Conservation (phyloP, 2,888 invertebrate species). For the Acronicta psi region DNA sequence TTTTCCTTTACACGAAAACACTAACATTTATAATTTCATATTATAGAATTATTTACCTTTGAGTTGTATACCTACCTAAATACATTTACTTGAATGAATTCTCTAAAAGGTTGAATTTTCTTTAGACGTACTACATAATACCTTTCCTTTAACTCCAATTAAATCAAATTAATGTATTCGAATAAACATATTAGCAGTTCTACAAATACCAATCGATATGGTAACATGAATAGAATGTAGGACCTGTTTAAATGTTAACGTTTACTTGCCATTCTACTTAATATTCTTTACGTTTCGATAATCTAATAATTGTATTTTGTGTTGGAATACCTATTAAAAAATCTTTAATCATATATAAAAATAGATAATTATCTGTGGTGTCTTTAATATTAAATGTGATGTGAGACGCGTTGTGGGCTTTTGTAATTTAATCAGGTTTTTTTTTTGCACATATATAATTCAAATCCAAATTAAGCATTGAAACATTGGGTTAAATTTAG, state of each 20-base stretch:
- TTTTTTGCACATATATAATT: no score
- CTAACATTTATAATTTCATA: background rate
- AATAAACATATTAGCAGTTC: conserved; percentile 13
- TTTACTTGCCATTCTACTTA: background rate
- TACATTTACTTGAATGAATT: conserved; percentile 2
- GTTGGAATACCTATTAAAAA: no score
- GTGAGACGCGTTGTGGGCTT: no score
- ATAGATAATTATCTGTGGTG: no score
- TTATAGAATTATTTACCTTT: background rate
- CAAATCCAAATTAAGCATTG: no score
- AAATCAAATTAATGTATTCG: conserved; percentile 21
- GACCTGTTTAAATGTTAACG: conserved; percentile 7
- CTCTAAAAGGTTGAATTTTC: conserved; percentile 5
- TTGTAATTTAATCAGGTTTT: no score
- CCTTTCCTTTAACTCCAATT: conserved; percentile 12
- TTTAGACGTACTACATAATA: conserved; percentile 5
- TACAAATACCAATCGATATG: conserved; percentile 2
- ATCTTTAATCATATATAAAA: no score
- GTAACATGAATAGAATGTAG: conserved; percentile 1
- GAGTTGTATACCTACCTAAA: background rate
- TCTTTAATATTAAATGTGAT: no score
- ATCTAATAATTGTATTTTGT: no score
- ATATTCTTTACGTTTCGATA: conserved; percentile 2
- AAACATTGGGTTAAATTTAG: no score
- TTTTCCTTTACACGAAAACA: background rate